These are phyloP conservation scores for Aurelia aurita DNA, from an alignment of 30 jellyfish, hydroid and myxozoan genomes.

Conservation along the genomic window DNA sequence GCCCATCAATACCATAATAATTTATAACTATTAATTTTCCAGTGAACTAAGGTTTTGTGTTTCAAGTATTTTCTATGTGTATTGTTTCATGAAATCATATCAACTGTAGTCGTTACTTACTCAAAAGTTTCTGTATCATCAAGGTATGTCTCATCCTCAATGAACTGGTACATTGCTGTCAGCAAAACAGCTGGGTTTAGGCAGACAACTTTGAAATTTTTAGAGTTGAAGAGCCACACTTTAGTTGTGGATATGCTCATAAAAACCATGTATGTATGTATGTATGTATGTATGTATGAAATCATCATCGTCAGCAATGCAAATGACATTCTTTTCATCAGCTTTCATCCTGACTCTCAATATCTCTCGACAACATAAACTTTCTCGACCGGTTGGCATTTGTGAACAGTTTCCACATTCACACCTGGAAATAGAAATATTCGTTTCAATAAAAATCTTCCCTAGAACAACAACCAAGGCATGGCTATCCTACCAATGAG, in stretches of 20 bases:
- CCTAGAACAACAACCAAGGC: background rate
- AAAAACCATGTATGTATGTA: too few species aligned
- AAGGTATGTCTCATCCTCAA: background rate
- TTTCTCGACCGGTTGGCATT: slow-evolving; percentile 9
- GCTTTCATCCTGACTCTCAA: background rate
- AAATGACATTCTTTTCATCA: background rate
- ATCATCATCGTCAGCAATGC: background rate
- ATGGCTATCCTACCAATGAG: background rate
- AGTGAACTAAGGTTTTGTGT: too few species aligned
- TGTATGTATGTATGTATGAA: too few species aligned
- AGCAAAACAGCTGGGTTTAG: background rate
- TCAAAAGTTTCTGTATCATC: too few species aligned
- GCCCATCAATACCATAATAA: too few species aligned
- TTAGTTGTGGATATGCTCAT: too few species aligned
- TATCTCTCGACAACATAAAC: slow-evolving; percentile 3
- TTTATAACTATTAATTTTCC: too few species aligned
- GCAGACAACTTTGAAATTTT: background rate
- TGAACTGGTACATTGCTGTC: background rate
- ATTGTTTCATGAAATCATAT: too few species aligned
- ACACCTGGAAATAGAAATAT: slow-evolving; percentile 1
- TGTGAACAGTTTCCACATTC: slow-evolving; percentile 3
- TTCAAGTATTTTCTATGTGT: too few species aligned
- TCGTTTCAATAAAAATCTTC: background rate
- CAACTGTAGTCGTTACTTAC: too few species aligned
- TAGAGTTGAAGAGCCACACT: too few species aligned